Base-by-base conservation (phyloP, 2,888 invertebrate species). In the Psococerastis gibbosa region DNA sequence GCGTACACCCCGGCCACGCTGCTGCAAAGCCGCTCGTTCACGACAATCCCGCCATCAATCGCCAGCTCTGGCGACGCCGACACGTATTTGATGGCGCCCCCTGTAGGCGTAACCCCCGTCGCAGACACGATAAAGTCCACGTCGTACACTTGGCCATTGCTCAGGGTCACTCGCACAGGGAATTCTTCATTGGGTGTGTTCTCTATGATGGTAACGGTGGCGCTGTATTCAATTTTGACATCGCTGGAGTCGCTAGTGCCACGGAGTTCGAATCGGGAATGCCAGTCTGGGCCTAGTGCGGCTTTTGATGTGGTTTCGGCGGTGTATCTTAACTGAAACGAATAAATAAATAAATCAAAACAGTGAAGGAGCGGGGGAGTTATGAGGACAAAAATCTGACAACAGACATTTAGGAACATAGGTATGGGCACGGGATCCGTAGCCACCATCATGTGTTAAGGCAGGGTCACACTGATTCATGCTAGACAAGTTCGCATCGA, bases 201-300 rank as follows among this genome's bases (percentile, higher is more conserved):
- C n/a, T n/a, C n/a, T n/a, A n/a, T n/a, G n/a, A n/a, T n/a, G n/a
- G n/a, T 4, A 5, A 33, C 17, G 4, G 33, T 16, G 3, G 33
- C 17, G 33, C 17, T 17, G 9, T 33, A 33, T 33, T 33, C 33
- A 9, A 33, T 33, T 16, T 16, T 9, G 9, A 33, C 33, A 9
- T 33, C 17, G 9, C 17, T 57, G 11, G 60, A 61, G 44, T 52
- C 57, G 32, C 53, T 51, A 9, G 54, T 49, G 6, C 76, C 75
- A 54, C 62, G 66, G 45, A 78, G 70, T 43, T 70, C 61, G 23
- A 83, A 65, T 54, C 71, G 72, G 46, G 68, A 68, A 54, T 84
- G 83, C 98, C 98, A 98, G 63, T 98, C 94, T 6, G 97, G 97
- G 0, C 98, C 98, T 44, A 98, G 67, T 3, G 98, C 94, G n/a